Conservation (phyloP, 2,888 invertebrate genomes). For the Cybosia mesomella region DNA sequence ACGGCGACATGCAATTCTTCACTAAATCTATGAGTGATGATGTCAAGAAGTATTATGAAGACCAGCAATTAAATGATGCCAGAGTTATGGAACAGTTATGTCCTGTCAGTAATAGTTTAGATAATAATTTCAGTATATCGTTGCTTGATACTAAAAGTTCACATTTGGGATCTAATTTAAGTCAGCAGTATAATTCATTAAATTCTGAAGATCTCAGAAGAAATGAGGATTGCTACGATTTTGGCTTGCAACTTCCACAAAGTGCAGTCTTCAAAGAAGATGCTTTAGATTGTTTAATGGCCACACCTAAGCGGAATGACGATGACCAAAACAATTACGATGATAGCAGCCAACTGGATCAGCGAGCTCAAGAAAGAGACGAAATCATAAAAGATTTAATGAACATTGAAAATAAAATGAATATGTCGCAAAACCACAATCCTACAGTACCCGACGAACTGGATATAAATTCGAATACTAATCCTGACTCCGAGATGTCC, state of each 20-base stretch:
- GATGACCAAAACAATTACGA: constrained; percentile 63
- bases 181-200: constrained; percentile 70
- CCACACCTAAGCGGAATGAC: constrained; percentile 71
- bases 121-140: constrained; percentile 78
- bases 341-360: constrained; percentile 62
- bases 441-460: constrained; percentile 48
- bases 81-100: constrained; percentile 78
- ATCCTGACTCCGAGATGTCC: constrained; percentile 52
- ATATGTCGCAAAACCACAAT: constrained; percentile 58
- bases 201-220: constrained; percentile 75
- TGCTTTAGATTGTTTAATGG: constrained; percentile 76
- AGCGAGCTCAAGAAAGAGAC: constrained; percentile 71
- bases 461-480: constrained; percentile 37
- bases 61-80: constrained; percentile 74
- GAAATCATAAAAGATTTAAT: constrained; percentile 81
- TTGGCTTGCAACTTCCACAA: constrained; percentile 74
- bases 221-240: constrained; percentile 79
- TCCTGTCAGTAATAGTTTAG: constrained; percentile 74
- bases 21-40: constrained; percentile 84
- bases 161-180: constrained; percentile 69
- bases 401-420: constrained; percentile 79
- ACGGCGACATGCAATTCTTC: constrained; percentile 83
- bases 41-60: constrained; percentile 82
- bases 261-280: constrained; percentile 77
- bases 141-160: constrained; percentile 74